Conservation (phyloP, 1,140 invertebrate genomes). For the Tribolium castaneum region DNA sequence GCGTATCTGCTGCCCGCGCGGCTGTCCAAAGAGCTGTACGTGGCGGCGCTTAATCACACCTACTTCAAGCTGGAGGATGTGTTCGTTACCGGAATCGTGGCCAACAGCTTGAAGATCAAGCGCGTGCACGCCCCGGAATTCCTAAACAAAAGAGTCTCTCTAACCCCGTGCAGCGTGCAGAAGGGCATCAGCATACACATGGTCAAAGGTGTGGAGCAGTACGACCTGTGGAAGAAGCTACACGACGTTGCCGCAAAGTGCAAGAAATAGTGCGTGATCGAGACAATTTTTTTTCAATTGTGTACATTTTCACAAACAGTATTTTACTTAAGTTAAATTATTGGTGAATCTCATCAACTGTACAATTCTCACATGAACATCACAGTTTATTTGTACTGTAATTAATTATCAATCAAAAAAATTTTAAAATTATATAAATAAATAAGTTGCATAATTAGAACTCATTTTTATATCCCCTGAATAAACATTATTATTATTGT, state of each 20-base stretch:
- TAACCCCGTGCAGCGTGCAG: constrained; percentile 83
- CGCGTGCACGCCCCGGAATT: constrained; percentile 83
- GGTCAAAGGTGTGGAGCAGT: constrained; percentile 89
- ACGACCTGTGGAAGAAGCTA: constrained; percentile 89
- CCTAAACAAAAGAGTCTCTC: constrained; percentile 81
- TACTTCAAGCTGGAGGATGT: constrained; percentile 92
- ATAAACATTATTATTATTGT: constrained; percentile 35
- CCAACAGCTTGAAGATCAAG: constrained; percentile 75
- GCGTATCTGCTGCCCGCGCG: constrained; percentile 83
- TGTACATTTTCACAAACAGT: constrained; percentile 49
- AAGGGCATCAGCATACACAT: constrained; percentile 87
- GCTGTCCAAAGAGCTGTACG: constrained; percentile 75
- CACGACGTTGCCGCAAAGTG: constrained; percentile 85
- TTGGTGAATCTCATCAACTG: constrained; percentile 36
- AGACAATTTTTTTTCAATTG: constrained; percentile 28
- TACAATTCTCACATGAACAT: constrained; percentile 4
- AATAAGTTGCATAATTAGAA: constrained; percentile 31
- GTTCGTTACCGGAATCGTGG: constrained; percentile 89
- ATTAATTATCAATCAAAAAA: constrained; percentile 8
- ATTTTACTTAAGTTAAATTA: constrained; percentile 57
- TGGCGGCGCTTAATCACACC: constrained; percentile 74
- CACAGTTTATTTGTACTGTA: constrained; percentile 31
- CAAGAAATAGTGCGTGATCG: constrained; percentile 62
- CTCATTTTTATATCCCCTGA: constrained; percentile 33
- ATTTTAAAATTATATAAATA: constrained; percentile 19